Evolutionary conservation across 2,888 invertebrate species (phyloP).

Genomic region (Leptinotarsa tumamoca): DNA sequence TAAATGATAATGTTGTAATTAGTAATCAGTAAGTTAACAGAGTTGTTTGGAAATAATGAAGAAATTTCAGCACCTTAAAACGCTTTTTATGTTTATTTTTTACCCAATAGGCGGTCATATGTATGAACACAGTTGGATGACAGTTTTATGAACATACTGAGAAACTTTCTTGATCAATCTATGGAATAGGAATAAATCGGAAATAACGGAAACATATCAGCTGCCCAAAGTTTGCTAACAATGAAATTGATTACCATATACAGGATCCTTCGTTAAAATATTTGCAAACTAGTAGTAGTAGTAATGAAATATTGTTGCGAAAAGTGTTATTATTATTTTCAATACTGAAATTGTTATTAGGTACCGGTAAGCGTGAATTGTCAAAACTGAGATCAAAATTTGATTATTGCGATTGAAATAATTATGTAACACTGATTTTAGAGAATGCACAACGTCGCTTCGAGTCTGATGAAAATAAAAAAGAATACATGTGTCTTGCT

Average conservation of each 20-base stretch:
- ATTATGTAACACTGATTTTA: too few relatives aligned
- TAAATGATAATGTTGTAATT: slow-evolving; percentile 10
- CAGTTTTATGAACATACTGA: not conserved
- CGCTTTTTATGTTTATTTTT: slow-evolving; percentile 1
- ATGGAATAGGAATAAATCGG: not conserved
- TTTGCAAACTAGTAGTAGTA: too few relatives aligned
- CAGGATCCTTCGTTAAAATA: not conserved
- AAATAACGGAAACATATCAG: not conserved
- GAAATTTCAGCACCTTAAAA: slow-evolving; percentile 6
- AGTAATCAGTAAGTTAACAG: slow-evolving; percentile 20
- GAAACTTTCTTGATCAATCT: not conserved
- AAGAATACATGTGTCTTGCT: too few relatives aligned
- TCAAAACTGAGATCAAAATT: too few relatives aligned
- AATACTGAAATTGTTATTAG: too few relatives aligned
- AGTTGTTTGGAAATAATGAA: not conserved
- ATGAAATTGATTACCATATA: not conserved
- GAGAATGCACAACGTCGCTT: too few relatives aligned
- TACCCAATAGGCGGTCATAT: not conserved
- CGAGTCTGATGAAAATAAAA: too few relatives aligned
- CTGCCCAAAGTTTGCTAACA: too few relatives aligned
- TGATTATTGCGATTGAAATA: too few relatives aligned
- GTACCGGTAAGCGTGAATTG: too few relatives aligned
- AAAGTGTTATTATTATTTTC: too few relatives aligned
- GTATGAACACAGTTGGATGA: not conserved
- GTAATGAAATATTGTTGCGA: too few relatives aligned